Evolutionary conservation across 2,888 invertebrate genomes (phyloP), one percentile per base, ranked within the genome.

Genomic region (Crocallis elinguaria): DNA sequence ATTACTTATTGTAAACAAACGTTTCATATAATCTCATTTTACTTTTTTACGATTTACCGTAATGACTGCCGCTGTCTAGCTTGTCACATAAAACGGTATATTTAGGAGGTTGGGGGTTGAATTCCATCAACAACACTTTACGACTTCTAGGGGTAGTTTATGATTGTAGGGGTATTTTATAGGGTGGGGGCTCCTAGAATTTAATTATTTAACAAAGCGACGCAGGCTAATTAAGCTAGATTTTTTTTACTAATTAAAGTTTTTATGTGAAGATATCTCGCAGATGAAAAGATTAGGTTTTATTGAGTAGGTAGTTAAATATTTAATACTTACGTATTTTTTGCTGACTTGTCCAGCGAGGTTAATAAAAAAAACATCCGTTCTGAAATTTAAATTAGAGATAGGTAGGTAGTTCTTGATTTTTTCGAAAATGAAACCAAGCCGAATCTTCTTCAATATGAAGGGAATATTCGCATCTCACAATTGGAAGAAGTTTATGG

Each of bases 121-220:
- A 58, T 48, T 65, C 66, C 75, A 77, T 77, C 73, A 76, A 69
- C 71, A 68, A 65, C 71, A 75, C 64, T 79, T 79, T 79, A 79
- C 73, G 79, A 79, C 74, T 77, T 72, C 62, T 71, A 73, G 71
- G 75, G 77, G 71, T 74, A 66, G 73, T 81, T 81, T 80, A 52
- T 52, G 44, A 35, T 50, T 43, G 38, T 51, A 39, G 39, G 79
- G 69, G 78, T 29, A 64, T 56, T 50, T 45, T 51, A 9, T 66
- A 65, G 63, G 53, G 57, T 57, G 58, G 57, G 68, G 57, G 45
- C 64, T 58, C 57, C 60, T 61, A 59, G 61, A 68, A 62, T 71
- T 76, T 75, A 76, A 79, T 77, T 76, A 75, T 73, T 69, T 29
- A 23, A 37, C 25, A 8, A 35, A 36, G 13, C 19, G 4, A 12